A percentile compares a stretch with the other conserved stretches of the same genome.
Evolutionary conservation across 2,113 vertebrate genomes (phyloP).

Genomic region (Alectura lathami): DNA sequence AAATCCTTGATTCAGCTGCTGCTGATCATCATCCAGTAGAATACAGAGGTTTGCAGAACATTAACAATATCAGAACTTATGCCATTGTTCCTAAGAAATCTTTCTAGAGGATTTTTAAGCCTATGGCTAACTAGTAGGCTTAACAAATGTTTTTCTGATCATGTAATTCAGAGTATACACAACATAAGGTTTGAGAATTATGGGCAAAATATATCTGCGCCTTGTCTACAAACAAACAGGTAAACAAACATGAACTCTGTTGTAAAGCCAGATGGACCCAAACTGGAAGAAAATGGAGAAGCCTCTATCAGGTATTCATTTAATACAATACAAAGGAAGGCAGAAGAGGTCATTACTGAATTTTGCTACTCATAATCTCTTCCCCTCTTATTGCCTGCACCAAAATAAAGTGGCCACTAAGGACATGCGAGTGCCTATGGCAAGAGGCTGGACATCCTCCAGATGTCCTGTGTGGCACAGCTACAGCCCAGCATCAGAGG

Average conservation of each 20-base stretch:
- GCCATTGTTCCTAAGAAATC: background rate
- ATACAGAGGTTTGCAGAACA: background rate
- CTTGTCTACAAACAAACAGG: background rate
- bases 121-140: background rate
- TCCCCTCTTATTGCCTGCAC: background rate
- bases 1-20: background rate
- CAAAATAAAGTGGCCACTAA: background rate
- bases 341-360: background rate
- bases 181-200: background rate
- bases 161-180: background rate
- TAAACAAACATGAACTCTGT: background rate
- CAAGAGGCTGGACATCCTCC: background rate
- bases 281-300: background rate
- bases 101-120: background rate
- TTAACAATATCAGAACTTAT: background rate
- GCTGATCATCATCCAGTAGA: background rate
- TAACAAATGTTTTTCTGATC: background rate
- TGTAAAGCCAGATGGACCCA: background rate
- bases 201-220: background rate
- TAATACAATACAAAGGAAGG: background rate
- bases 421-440: background rate
- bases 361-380: background rate
- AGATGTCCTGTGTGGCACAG: background rate
- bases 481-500: background rate
- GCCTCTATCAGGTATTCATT: background rate